Conservation (phyloP, 2,797 vertebrate genomes). For the Xiphorhynchus erythropygius region DNA sequence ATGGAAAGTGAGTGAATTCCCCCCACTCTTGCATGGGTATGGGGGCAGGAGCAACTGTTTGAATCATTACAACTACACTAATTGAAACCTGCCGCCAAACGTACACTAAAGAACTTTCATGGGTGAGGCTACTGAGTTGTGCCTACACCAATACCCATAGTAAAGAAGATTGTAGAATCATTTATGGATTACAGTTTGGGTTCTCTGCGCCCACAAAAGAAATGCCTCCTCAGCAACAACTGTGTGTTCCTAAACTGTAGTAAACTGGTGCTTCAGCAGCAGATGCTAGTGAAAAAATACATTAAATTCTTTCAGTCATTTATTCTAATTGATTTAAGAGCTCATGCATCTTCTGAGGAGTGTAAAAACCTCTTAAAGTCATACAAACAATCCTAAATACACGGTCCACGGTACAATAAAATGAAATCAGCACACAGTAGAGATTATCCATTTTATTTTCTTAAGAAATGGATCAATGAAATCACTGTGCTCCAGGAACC, state of each 20-base stretch:
- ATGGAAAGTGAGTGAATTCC: not conserved
- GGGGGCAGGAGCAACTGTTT: not conserved
- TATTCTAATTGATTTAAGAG: not conserved
- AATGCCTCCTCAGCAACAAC: not conserved
- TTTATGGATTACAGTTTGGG: not conserved
- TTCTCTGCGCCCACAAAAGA: not conserved
- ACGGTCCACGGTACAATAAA: not conserved
- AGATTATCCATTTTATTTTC: slow-evolving; percentile 55
- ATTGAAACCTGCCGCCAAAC: not conserved
- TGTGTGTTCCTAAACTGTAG: not conserved
- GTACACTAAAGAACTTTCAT: not conserved
- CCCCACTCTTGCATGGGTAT: not conserved
- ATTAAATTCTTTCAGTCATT: not conserved
- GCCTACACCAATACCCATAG: not conserved
- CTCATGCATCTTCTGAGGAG: not conserved
- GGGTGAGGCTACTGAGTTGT: not conserved
- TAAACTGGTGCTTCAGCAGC: not conserved
- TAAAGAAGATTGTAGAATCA: not conserved
- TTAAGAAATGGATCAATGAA: slow-evolving; percentile 47
- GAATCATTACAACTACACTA: not conserved
- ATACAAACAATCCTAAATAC: not conserved
- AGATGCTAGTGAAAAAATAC: not conserved
- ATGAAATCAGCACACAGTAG: not conserved
- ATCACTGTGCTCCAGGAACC: slow-evolving; percentile 32
- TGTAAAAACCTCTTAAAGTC: not conserved